phyloP scores from a whole-genome alignment of 2,888 invertebrate genomes.

The Sepiola atlantica region DNA sequence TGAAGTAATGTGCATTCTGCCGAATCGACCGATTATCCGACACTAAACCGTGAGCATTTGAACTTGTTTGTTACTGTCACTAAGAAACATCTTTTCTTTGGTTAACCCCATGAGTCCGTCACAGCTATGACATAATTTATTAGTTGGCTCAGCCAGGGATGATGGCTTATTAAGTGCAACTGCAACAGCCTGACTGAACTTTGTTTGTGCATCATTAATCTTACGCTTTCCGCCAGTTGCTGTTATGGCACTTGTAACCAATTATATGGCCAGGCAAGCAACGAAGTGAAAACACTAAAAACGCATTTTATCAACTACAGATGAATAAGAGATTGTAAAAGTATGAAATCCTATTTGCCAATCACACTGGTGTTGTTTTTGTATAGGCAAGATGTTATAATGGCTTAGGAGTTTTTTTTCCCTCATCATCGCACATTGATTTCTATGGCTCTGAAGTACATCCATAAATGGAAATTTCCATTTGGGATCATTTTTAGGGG shows the following conservation, averaged over 20 bases:
- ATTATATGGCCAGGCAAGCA: neutral
- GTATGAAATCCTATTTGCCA: no score
- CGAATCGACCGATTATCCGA: neutral
- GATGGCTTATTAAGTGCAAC: neutral
- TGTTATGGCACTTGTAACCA: neutral
- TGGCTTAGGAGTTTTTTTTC: no score
- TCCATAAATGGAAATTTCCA: no score
- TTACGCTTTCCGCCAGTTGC: neutral
- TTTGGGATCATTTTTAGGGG: no score
- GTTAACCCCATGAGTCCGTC: neutral
- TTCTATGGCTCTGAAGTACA: no score
- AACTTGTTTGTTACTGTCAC: neutral
- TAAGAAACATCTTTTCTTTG: neutral
- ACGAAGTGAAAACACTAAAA: neutral
- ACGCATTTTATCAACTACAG: no score
- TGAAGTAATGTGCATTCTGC: neutral
- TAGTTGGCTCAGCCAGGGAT: neutral
- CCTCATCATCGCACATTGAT: no score
- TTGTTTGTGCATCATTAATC: neutral
- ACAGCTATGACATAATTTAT: neutral
- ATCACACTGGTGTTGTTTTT: no score
- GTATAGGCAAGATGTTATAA: no score
- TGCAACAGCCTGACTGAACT: constrained; percentile 19
- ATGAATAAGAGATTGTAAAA: no score
- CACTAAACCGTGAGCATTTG: neutral